A percentile compares a stretch with the other conserved stretches of the same genome.
Evolutionary conservation across 2,888 invertebrate genomes (phyloP).

Genomic region (Nymphalis urticae): DNA sequence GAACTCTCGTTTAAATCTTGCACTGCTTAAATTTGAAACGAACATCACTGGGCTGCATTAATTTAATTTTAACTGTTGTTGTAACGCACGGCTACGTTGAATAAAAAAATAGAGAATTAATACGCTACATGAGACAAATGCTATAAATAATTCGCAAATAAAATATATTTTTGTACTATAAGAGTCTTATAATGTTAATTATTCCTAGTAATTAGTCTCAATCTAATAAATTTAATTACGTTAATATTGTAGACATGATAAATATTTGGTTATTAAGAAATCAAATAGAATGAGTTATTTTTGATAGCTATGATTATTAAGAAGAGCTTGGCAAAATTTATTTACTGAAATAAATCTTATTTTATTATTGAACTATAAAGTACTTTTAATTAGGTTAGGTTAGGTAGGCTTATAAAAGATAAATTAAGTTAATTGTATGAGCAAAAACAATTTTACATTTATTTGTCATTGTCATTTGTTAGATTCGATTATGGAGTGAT

Average conservation of each 20-base stretch:
- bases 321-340: not conserved
- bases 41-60: constrained; percentile 67
- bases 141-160: not conserved
- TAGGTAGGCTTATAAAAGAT: too few relatives aligned
- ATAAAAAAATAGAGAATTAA: constrained; percentile 22
- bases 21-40: constrained; percentile 75
- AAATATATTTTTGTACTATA: not conserved
- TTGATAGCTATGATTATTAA: not conserved
- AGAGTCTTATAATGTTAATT: constrained; percentile 3
- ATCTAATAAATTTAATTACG: not conserved
- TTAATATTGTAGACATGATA: not conserved
- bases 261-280: not conserved
- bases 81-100: constrained; percentile 36
- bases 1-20: constrained; percentile 78
- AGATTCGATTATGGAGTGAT: too few relatives aligned
- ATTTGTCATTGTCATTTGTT: too few relatives aligned
- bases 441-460: too few relatives aligned
- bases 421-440: too few relatives aligned
- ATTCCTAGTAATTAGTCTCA: not conserved
- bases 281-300: not conserved
- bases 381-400: too few relatives aligned
- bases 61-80: constrained; percentile 66
- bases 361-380: too few relatives aligned
- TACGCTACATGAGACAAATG: constrained; percentile 7
- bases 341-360: too few relatives aligned